Percentiles rank a stretch among this genome's conserved stretches.
Evolutionary conservation across 2,888 invertebrate genomes (phyloP).

Genomic region (Sialis fuliginosa): DNA sequence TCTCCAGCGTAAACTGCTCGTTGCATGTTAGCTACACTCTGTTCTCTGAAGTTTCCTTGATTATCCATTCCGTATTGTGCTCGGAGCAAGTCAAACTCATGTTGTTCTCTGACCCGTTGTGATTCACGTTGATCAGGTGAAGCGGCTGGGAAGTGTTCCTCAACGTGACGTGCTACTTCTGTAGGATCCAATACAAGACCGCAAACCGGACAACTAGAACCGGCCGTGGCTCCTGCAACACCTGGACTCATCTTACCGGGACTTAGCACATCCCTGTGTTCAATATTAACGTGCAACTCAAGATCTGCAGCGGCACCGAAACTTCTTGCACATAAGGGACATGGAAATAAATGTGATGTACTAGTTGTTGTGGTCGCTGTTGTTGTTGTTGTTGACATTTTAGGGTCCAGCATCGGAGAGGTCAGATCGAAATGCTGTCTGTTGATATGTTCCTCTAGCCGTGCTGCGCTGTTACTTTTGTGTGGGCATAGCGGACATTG

Average conservation of each 20-base stretch:
- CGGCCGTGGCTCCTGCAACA: constrained; percentile 9
- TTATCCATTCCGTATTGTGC: constrained; percentile 84
- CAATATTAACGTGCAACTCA: constrained; percentile 71
- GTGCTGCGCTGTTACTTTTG: constrained; percentile 50
- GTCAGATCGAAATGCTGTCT: constrained; percentile 68
- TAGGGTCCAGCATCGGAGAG: constrained; percentile 41
- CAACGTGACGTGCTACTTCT: constrained; percentile 69
- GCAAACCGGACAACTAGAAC: constrained; percentile 25
- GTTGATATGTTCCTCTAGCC: constrained; percentile 69
- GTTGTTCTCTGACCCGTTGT: constrained; percentile 52
- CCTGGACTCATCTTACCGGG: constrained; percentile 29
- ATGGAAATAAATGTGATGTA: constrained; percentile 37
- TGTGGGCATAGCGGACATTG: constrained; percentile 66
- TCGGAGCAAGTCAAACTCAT: constrained; percentile 61
- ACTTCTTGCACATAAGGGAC: constrained; percentile 59
- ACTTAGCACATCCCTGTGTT: constrained; percentile 65
- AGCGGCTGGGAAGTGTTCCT: constrained; percentile 56
- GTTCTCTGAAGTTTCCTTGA: constrained; percentile 62
- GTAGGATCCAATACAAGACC: constrained; percentile 29
- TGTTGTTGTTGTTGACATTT: constrained; percentile 18
- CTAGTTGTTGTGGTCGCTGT: constrained; percentile 20
- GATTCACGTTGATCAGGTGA: constrained; percentile 42
- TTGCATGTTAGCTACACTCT: constrained; percentile 63
- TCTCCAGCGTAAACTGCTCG: constrained; percentile 73
- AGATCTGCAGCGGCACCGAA: constrained; percentile 60